phyloP scores from a whole-genome alignment of 2,113 vertebrate genomes.

The Loxodonta africana region DNA sequence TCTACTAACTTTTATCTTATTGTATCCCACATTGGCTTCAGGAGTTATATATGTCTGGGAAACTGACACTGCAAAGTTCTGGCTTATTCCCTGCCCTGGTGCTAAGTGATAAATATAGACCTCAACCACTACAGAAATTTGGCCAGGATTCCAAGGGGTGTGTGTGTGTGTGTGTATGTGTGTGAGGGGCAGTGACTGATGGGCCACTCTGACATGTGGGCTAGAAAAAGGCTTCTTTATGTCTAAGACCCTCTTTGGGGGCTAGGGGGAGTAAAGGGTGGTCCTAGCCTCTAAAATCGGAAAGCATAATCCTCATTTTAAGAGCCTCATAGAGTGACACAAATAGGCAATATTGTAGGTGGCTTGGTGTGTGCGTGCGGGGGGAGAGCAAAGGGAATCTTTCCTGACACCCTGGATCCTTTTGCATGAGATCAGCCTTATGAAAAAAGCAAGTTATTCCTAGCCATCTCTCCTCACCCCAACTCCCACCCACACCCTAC shows the following conservation, averaged over 20 bases:
- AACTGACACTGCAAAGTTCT: slow-evolving; percentile 83
- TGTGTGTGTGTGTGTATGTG: slow-evolving; percentile 71
- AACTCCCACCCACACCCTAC: slow-evolving; percentile 74
- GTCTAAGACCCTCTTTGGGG: slow-evolving; percentile 53
- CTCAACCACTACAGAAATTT: slow-evolving; percentile 81
- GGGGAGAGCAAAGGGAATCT: slow-evolving; percentile 71
- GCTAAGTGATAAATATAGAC: slow-evolving; percentile 85
- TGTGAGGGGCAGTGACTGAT: slow-evolving; percentile 73
- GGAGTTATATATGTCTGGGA: slow-evolving; percentile 81
- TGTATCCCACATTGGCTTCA: slow-evolving; percentile 65
- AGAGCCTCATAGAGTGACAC: slow-evolving; percentile 43
- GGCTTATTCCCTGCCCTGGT: slow-evolving; percentile 80
- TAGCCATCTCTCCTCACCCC: slow-evolving; percentile 76
- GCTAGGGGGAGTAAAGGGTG: background rate
- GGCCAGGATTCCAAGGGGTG: slow-evolving; percentile 76
- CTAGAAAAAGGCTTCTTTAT: slow-evolving; percentile 71
- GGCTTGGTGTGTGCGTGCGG: slow-evolving; percentile 22
- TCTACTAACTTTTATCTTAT: slow-evolving; percentile 70
- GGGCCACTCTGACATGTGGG: slow-evolving; percentile 68
- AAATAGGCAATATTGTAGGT: slow-evolving; percentile 68
- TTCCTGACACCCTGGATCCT: slow-evolving; percentile 82
- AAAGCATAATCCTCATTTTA: slow-evolving; percentile 49
- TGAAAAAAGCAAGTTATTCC: slow-evolving; percentile 85
- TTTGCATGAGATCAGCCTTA: slow-evolving; percentile 83
- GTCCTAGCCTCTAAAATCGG: slow-evolving; percentile 56